Conservation (phyloP, 2,888 invertebrate species). For the Eumacrocentrus americanus region DNA sequence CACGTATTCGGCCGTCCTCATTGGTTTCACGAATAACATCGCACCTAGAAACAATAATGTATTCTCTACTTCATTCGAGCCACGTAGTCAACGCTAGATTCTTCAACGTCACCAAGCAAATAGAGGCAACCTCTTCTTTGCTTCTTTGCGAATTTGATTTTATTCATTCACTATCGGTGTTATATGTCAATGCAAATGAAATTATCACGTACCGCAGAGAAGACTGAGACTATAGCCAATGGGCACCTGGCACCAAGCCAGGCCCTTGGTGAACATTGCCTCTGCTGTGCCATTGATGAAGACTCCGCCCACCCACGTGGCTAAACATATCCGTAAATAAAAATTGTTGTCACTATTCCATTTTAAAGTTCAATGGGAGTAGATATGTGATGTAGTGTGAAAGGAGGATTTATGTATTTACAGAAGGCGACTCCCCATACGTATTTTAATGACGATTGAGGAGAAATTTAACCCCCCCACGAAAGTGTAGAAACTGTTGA, state of each 20-base stretch:
- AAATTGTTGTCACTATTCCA: too few relatives aligned
- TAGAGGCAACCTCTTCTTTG: too few relatives aligned
- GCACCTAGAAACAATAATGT: constrained; percentile 66
- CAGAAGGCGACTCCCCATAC: too few relatives aligned
- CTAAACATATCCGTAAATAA: constrained; percentile 41
- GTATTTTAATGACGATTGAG: too few relatives aligned
- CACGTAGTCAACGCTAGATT: neutral
- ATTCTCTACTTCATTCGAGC: too few relatives aligned
- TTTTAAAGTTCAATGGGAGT: too few relatives aligned
- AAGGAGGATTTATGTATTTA: too few relatives aligned
- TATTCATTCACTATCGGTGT: too few relatives aligned
- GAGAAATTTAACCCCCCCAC: too few relatives aligned
- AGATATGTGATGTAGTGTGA: too few relatives aligned
- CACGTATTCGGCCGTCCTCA: constrained; percentile 72
- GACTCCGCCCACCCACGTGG: constrained; percentile 69
- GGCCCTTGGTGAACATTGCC: constrained; percentile 67
- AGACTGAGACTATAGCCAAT: constrained; percentile 74
- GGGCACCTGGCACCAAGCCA: constrained; percentile 75
- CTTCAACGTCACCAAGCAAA: neutral
- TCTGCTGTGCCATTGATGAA: constrained; percentile 78
- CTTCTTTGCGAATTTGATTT: too few relatives aligned
- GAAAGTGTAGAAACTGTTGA: too few relatives aligned
- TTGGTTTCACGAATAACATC: constrained; percentile 71
- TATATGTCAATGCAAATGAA: neutral
- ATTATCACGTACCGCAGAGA: constrained; percentile 66